phyloP scores from a whole-genome alignment of 2,113 vertebrate genomes.

The Canis aureus region DNA sequence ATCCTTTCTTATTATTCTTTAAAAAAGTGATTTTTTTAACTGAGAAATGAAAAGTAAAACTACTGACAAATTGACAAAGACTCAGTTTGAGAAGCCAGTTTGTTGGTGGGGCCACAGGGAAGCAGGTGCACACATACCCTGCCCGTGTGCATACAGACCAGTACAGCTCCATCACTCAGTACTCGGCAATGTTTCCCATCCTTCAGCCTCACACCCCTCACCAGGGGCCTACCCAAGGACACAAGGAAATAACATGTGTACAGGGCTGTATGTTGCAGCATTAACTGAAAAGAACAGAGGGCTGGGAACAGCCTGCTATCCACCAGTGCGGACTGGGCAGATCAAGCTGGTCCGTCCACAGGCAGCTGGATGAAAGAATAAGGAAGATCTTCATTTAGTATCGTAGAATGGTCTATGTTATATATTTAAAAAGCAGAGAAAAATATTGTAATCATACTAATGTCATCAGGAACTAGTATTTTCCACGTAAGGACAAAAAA shows the following conservation, averaged over 20 bases:
- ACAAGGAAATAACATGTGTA: not conserved
- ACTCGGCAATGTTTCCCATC: rapidly evolving
- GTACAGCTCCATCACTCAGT: rapidly evolving
- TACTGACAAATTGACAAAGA: not conserved
- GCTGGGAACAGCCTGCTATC: not conserved
- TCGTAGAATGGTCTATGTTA: not conserved
- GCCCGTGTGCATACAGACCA: not conserved
- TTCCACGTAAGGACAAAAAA: not conserved
- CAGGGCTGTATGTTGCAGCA: rapidly evolving
- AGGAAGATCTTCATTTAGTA: rapidly evolving
- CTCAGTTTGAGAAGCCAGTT: not conserved
- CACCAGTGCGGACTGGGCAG: rapidly evolving
- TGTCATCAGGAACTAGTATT: not conserved
- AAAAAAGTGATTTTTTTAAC: not conserved
- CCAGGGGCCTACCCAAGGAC: not conserved
- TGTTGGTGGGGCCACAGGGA: not conserved
- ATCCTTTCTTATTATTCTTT: not conserved
- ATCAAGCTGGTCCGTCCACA: not conserved
- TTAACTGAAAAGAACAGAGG: not conserved
- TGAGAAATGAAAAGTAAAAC: not conserved
- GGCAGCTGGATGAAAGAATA: not conserved
- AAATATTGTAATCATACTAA: not conserved
- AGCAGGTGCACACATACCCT: not conserved
- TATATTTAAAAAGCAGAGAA: not conserved
- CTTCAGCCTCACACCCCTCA: not conserved